These are phyloP conservation scores for Lepidurus packardi DNA, from an alignment of 1,140 invertebrate species.

Conservation along the genomic window DNA sequence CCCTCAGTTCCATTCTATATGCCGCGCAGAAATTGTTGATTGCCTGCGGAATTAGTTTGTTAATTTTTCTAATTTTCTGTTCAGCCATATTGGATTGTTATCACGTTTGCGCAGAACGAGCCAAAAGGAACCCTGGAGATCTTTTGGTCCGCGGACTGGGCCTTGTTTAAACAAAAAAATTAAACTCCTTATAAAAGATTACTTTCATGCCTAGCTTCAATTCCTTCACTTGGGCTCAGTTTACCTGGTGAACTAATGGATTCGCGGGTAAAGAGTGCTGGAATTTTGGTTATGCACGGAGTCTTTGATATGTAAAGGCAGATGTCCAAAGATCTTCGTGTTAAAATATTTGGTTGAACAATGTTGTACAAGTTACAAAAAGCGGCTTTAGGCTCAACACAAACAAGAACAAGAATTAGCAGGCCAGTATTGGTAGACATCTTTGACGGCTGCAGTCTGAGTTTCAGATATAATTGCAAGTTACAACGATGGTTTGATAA, in stretches of 20 bases:
- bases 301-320: background rate
- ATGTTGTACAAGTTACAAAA: background rate
- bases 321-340: background rate
- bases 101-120: background rate
- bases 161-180: slow-evolving; percentile 7
- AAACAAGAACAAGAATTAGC: background rate
- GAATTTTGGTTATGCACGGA: background rate
- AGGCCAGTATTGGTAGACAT: background rate
- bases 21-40: slow-evolving; percentile 5
- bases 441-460: slow-evolving; percentile 13
- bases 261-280: slow-evolving; percentile 13
- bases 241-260: background rate
- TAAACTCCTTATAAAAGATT: background rate
- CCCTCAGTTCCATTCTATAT: slow-evolving; percentile 8
- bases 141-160: slow-evolving; percentile 13
- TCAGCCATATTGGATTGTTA: background rate
- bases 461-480: background rate
- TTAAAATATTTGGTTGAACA: background rate
- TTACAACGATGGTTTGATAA: slow-evolving; percentile 19
- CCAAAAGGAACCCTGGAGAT: background rate
- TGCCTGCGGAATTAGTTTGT: background rate
- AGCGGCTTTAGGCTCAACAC: slow-evolving; percentile 7
- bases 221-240: slow-evolving; percentile 21
- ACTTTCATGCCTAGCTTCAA: background rate
- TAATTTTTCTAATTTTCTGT: background rate